Conservation (phyloP, 2,113 vertebrate species). For the Eulemur rufifrons region DNA sequence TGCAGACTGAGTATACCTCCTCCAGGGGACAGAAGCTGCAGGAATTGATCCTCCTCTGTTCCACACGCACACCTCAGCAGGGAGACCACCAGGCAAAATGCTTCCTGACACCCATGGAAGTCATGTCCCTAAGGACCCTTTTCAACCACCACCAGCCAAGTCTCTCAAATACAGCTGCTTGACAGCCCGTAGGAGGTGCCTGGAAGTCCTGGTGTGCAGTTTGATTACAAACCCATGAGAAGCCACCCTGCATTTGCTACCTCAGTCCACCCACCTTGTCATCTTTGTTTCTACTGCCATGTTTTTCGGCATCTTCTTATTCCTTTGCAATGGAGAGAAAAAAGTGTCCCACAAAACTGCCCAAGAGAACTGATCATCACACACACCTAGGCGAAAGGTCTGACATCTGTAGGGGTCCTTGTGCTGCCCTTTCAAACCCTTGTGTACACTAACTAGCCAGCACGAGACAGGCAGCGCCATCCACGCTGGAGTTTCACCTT, state of each 20-base stretch:
- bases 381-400: too few species aligned
- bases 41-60: too few species aligned
- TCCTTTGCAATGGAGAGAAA: neutral
- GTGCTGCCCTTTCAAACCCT: neutral
- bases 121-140: neutral
- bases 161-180: neutral
- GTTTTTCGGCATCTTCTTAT: neutral
- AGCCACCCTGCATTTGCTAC: too few species aligned
- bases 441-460: rapidly evolving
- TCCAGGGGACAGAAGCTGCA: neutral
- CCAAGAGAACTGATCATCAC: neutral
- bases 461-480: neutral
- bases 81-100: neutral
- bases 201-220: neutral
- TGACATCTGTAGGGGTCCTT: rapidly evolving
- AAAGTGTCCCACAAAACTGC: neutral
- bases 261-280: neutral
- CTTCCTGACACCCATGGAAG: neutral
- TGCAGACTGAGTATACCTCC: too few species aligned
- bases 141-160: neutral
- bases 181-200: neutral
- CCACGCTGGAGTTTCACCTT: neutral
- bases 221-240: neutral
- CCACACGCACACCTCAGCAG: neutral
- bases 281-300: neutral